Evolutionary conservation across 2,113 vertebrate genomes (phyloP).

Genomic region (Corythaixoides concolor): DNA sequence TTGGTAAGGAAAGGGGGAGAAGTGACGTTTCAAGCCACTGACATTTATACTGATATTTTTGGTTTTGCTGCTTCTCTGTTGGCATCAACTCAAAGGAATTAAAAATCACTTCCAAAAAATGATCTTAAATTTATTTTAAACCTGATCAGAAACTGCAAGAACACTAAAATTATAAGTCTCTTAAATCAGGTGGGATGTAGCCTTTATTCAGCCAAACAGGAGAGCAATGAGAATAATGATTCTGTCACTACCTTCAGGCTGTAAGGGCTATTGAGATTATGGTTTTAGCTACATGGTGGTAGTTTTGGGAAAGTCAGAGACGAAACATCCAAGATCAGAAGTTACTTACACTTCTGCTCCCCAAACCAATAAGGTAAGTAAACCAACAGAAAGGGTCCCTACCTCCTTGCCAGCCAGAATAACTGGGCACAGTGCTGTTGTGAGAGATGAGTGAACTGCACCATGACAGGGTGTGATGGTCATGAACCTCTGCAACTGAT

Average conservation of each 20-base stretch:
- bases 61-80: background rate
- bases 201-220: background rate
- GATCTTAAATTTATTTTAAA: background rate
- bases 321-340: background rate
- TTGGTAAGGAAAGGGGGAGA: background rate
- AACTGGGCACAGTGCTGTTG: background rate
- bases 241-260: background rate
- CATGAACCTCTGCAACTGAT: background rate
- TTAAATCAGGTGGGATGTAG: background rate
- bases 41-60: background rate
- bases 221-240: background rate
- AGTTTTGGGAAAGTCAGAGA: background rate
- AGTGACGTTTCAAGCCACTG: conserved; percentile 27
- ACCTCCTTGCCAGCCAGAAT: background rate
- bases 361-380: background rate
- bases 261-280: background rate
- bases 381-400: background rate
- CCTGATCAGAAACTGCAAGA: background rate
- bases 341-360: background rate
- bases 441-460: background rate
- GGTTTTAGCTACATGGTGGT: background rate
- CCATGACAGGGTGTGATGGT: background rate
- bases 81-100: background rate
- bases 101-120: background rate
- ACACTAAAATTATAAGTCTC: background rate